These are phyloP conservation scores for Xanthorhoe designata DNA, from an alignment of 2,888 invertebrate species.

Conservation along the genomic window DNA sequence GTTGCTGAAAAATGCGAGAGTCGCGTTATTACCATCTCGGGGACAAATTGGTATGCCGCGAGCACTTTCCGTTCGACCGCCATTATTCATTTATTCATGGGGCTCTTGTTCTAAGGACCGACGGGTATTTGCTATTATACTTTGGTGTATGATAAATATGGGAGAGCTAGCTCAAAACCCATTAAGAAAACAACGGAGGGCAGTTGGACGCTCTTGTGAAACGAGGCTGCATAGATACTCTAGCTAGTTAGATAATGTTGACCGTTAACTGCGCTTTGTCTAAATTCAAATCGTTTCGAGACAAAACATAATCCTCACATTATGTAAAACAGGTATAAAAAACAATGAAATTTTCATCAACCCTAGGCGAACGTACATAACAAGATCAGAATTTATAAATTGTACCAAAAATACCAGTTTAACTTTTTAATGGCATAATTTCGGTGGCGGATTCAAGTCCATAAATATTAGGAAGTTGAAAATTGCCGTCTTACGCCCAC, in stretches of 20 bases:
- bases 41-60: conserved; percentile 80
- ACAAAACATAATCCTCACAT: not conserved
- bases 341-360: not conserved
- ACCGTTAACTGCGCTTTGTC: conserved; percentile 36
- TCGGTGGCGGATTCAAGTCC: conserved; percentile 9
- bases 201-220: conserved; percentile 35
- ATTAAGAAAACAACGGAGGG: conserved; percentile 43
- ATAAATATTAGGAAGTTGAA: conserved; percentile 29
- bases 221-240: conserved; percentile 23
- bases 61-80: conserved; percentile 71
- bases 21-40: conserved; percentile 76
- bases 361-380: not conserved
- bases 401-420: conserved; percentile 3
- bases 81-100: conserved; percentile 83
- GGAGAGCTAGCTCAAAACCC: conserved; percentile 39
- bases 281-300: not conserved
- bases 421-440: conserved; percentile 13
- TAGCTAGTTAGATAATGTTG: conserved; percentile 23
- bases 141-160: conserved; percentile 49
- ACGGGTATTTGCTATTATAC: conserved; percentile 61
- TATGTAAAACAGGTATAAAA: not conserved
- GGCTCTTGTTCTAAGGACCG: conserved; percentile 66
- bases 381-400: not conserved
- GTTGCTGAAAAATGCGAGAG: conserved; percentile 75
- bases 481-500: conserved; percentile 34